These are phyloP conservation scores for Gnatocerus cornutus DNA, from an alignment of 2,888 invertebrate species.

Conservation along the genomic window DNA sequence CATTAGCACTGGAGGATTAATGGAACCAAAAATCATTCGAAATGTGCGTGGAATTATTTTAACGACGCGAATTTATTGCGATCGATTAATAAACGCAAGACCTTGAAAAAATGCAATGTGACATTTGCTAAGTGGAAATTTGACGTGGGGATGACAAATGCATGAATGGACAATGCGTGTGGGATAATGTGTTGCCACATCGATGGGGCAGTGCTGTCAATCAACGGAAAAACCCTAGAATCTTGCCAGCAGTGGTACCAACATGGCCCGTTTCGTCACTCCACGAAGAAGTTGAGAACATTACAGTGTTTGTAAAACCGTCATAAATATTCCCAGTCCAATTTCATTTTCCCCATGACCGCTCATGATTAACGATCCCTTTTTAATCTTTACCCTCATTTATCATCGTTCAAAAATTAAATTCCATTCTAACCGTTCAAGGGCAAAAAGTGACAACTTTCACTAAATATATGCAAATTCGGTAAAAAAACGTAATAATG, in stretches of 20 bases:
- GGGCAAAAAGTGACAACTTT: conserved; percentile 22
- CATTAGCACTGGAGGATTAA: conserved; percentile 28
- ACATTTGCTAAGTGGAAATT: background rate
- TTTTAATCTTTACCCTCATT: conserved; percentile 1
- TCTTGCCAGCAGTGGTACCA: no score
- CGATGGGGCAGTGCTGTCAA: no score
- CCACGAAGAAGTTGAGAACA: no score
- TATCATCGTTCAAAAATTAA: conserved; percentile 1
- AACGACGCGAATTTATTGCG: background rate
- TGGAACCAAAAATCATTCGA: conserved; percentile 7
- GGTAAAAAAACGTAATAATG: conserved; percentile 4
- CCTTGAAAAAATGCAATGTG: background rate
- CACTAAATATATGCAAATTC: conserved; percentile 16
- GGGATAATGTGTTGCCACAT: background rate
- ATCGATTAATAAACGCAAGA: background rate
- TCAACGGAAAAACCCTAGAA: no score
- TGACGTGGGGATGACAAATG: background rate
- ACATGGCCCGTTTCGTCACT: no score
- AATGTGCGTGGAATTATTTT: no score
- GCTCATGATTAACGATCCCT: background rate
- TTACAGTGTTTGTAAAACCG: no score
- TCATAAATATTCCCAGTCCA: no score
- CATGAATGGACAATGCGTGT: background rate
- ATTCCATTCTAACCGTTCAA: background rate
- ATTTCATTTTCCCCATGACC: no score